A percentile compares a stretch with the other conserved stretches of the same genome.
phyloP scores from a whole-genome alignment of 23 tunicate species.

The Botrylloides violaceus region DNA sequence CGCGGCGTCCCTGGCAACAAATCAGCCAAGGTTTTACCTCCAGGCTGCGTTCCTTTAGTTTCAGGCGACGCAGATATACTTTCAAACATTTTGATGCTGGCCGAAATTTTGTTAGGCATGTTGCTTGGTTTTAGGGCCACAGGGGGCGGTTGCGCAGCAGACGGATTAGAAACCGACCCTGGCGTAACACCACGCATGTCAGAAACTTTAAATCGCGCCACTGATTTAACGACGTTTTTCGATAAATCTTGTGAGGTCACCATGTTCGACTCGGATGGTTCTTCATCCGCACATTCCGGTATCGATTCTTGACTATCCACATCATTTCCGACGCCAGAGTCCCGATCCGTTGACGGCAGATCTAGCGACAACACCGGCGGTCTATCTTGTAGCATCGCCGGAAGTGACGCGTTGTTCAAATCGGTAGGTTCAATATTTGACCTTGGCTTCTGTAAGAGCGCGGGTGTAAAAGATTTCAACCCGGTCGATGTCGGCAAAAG shows the following conservation, averaged over 20 bases:
- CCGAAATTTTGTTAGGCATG: slow-evolving; percentile 42
- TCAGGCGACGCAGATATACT: slow-evolving; percentile 22
- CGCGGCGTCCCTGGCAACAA: slow-evolving; percentile 9
- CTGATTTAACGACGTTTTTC: not conserved
- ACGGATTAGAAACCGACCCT: not conserved
- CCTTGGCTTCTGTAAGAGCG: not conserved
- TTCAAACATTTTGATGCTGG: slow-evolving; percentile 75
- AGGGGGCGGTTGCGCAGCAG: not conserved
- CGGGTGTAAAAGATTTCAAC: slow-evolving; percentile 16
- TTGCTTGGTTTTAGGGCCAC: not conserved
- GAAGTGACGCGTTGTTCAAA: not conserved
- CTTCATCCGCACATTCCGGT: slow-evolving; percentile 41
- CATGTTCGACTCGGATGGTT: not conserved
- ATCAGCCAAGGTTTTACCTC: slow-evolving; percentile 13
- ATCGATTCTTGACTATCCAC: slow-evolving; percentile 91
- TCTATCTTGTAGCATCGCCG: not conserved
- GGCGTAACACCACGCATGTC: not conserved
- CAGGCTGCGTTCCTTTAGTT: slow-evolving; percentile 19
- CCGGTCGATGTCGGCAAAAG: not conserved
- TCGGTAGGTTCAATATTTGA: not conserved
- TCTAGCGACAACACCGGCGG: slow-evolving; percentile 29
- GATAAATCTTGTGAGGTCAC: not conserved
- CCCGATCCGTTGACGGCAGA: slow-evolving; percentile 60
- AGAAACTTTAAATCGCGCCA: not conserved
- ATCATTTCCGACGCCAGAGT: slow-evolving; percentile 89